A percentile compares a stretch with the other conserved stretches of the same genome.
Evolutionary conservation across 2,888 invertebrate species (phyloP).

Genomic region (Myopa tessellatipennis): DNA sequence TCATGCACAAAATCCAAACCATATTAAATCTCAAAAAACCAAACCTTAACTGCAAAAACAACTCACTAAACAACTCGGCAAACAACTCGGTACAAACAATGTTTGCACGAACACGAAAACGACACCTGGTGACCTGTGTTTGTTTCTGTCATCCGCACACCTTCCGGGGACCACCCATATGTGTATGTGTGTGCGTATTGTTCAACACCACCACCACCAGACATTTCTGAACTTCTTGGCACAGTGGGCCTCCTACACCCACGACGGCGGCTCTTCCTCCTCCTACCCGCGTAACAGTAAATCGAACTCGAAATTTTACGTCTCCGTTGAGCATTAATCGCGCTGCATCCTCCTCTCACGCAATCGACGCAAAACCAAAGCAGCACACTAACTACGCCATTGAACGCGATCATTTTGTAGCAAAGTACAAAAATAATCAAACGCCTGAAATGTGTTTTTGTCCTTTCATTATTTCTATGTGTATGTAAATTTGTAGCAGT

Average conservation of each 20-base stretch:
- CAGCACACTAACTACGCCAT: too few relatives aligned
- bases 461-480: background rate
- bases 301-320: conserved; percentile 68
- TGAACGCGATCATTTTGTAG: conserved; percentile 8
- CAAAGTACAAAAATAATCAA: background rate
- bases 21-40: conserved; percentile 45
- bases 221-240: conserved; percentile 64
- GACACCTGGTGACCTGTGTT: conserved; percentile 17
- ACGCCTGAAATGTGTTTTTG: too few relatives aligned
- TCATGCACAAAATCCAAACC: conserved; percentile 58
- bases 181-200: background rate
- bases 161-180: background rate
- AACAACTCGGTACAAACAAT: conserved; percentile 37
- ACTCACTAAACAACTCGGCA: conserved; percentile 38
- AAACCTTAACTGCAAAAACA: conserved; percentile 41
- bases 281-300: conserved; percentile 64
- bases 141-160: background rate
- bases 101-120: conserved; percentile 19
- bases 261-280: conserved; percentile 55
- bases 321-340: conserved; percentile 64
- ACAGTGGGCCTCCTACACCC: conserved; percentile 63
- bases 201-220: conserved; percentile 47
- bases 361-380: too few relatives aligned
- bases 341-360: background rate
- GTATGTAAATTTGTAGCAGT: conserved; percentile 27